A percentile compares a stretch with the other conserved stretches of the same genome.
These are phyloP conservation scores for Cyanoramphus novaezelandiae DNA, from an alignment of 2,113 vertebrate species.

Conservation along the genomic window DNA sequence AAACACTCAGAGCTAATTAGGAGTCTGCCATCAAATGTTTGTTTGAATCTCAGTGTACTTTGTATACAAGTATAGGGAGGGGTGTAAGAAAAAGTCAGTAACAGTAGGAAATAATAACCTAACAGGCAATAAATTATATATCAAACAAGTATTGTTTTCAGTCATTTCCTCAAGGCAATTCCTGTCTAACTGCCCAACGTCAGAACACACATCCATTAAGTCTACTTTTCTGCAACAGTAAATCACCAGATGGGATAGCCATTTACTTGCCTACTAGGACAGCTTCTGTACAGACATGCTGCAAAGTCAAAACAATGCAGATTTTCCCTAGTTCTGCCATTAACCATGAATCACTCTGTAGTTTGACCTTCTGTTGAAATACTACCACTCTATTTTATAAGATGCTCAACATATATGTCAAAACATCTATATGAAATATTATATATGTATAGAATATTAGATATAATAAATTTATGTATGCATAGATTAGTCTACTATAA, in stretches of 20 bases:
- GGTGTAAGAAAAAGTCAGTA: not conserved
- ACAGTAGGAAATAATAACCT: not conserved
- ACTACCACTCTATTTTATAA: not conserved
- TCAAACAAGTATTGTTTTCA: not conserved
- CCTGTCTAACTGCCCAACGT: not conserved
- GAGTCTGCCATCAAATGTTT: not conserved
- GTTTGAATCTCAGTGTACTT: not conserved
- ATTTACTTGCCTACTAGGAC: not conserved
- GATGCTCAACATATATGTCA: not conserved
- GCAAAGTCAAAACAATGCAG: not conserved
- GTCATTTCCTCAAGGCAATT: not conserved
- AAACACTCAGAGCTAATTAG: not conserved
- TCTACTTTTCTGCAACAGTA: not conserved
- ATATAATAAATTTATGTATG: not conserved
- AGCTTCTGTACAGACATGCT: not conserved
- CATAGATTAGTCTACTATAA: too few species aligned
- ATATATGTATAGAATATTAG: rapidly evolving
- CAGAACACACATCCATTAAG: not conserved
- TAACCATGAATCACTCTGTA: not conserved
- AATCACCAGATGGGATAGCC: not conserved
- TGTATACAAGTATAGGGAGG: not conserved
- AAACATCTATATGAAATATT: not conserved
- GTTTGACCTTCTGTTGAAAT: not conserved
- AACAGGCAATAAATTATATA: not conserved
- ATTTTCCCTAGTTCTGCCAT: not conserved